These are phyloP conservation scores for Anisognathus igniventris DNA, from an alignment of 2,797 vertebrate genomes.

Conservation along the genomic window DNA sequence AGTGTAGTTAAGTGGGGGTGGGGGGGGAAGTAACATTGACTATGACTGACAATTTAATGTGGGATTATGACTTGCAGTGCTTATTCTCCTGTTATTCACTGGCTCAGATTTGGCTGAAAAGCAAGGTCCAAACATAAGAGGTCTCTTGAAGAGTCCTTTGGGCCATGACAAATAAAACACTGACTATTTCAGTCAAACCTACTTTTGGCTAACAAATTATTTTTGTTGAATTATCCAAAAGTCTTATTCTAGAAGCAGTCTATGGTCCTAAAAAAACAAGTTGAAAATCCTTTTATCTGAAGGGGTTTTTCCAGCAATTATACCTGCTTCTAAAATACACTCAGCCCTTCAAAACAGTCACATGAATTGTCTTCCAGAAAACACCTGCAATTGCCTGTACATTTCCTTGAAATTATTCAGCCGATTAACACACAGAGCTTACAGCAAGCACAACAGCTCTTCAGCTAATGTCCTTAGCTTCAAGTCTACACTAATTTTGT, in stretches of 20 bases:
- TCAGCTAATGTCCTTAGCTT: neutral
- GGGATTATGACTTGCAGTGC: neutral
- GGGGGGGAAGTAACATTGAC: neutral
- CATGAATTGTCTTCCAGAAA: neutral
- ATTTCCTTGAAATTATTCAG: neutral
- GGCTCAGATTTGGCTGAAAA: constrained; percentile 5
- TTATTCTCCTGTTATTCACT: neutral
- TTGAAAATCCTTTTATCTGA: neutral
- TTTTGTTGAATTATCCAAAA: neutral
- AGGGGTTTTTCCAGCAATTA: neutral
- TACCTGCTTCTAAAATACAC: neutral
- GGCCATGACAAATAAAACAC: neutral
- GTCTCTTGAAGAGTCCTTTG: neutral
- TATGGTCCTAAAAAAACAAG: neutral
- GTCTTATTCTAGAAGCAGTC: neutral
- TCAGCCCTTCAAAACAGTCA: neutral
- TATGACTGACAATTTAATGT: constrained; percentile 1
- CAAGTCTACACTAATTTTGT: neutral
- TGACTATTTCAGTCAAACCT: neutral
- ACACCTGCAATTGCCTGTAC: neutral
- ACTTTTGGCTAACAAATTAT: neutral
- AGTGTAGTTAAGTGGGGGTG: neutral
- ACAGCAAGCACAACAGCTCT: neutral
- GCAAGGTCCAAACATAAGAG: neutral
- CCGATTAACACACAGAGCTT: neutral